Percentiles rank a stretch among this genome's conserved stretches.
Evolutionary conservation across 92 coral and sea anemone genomes (phyloP).

Genomic region (Metridium senile): DNA sequence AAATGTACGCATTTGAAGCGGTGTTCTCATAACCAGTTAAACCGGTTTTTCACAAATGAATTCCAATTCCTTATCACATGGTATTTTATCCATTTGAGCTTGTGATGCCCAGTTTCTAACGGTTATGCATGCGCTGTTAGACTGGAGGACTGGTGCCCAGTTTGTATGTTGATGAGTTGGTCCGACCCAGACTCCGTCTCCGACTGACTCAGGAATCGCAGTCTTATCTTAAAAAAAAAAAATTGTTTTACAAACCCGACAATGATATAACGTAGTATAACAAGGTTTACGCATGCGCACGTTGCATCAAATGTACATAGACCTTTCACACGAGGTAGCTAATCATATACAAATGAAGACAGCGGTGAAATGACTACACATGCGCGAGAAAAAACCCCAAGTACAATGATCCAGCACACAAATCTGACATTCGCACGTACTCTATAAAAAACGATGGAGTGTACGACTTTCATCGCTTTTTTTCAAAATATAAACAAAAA

Average conservation of each 20-base stretch:
- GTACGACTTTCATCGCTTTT: too few species aligned
- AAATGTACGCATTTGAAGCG: too few species aligned
- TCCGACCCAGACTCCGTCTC: constrained; percentile 6
- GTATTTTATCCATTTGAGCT: background rate
- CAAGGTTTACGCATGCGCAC: background rate
- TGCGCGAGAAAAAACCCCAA: too few species aligned
- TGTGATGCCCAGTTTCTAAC: background rate
- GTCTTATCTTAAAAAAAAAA: background rate
- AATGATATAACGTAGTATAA: background rate
- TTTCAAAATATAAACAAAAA: too few species aligned
- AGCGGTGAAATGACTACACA: too few species aligned
- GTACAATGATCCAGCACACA: too few species aligned
- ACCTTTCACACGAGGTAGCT: too few species aligned
- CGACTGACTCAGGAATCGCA: background rate
- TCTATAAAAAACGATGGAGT: too few species aligned
- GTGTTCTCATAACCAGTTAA: constrained; percentile 10
- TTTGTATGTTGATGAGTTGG: constrained; percentile 1
- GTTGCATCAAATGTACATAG: too few species aligned
- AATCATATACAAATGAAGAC: too few species aligned
- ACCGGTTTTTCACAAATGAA: constrained; percentile 14
- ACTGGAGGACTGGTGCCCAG: constrained; percentile 15
- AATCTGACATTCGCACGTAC: too few species aligned
- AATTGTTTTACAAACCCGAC: background rate
- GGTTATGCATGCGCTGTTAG: background rate
- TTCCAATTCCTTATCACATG: background rate